Conservation (phyloP, 2,888 invertebrate genomes). For the Apotomis turbidana region DNA sequence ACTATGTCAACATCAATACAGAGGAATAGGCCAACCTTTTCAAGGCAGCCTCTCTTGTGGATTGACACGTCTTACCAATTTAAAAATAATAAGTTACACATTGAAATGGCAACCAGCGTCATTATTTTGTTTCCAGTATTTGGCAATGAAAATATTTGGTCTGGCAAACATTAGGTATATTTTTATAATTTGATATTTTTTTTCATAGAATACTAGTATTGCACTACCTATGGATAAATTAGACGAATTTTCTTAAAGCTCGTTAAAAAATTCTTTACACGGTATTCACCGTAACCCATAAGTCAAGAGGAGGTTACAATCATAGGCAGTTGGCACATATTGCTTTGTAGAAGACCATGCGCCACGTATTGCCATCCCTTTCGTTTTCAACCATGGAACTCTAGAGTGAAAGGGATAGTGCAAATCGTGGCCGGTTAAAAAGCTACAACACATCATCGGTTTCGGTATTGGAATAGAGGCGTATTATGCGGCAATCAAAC, state of each 20-base stretch:
- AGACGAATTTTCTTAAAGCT: slow-evolving; percentile 47
- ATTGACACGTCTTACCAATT: slow-evolving; percentile 11
- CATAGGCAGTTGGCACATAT: slow-evolving; percentile 50
- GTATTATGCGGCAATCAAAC: slow-evolving; percentile 13
- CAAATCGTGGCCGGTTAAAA: slow-evolving; percentile 16
- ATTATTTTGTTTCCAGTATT: slow-evolving; percentile 29
- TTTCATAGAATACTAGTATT: slow-evolving; percentile 38
- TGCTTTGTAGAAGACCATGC: slow-evolving; percentile 46
- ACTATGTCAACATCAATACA: too few species aligned
- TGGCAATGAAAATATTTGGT: slow-evolving; percentile 38
- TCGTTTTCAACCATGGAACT: slow-evolving; percentile 24
- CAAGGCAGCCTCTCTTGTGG: slow-evolving; percentile 4
- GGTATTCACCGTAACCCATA: slow-evolving; percentile 36
- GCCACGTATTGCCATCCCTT: slow-evolving; percentile 44
- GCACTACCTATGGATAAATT: slow-evolving; percentile 41
- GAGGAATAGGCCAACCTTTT: not conserved
- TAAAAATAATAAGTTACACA: slow-evolving; percentile 20
- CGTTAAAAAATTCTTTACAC: slow-evolving; percentile 48
- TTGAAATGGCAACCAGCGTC: slow-evolving; percentile 32
- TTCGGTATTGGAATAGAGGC: slow-evolving; percentile 30
- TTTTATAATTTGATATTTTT: slow-evolving; percentile 17
- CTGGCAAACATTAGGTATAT: slow-evolving; percentile 30
- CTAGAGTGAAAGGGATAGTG: slow-evolving; percentile 44
- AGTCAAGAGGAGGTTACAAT: slow-evolving; percentile 37
- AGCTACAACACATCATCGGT: slow-evolving; percentile 22